A percentile compares a stretch with the other conserved stretches of the same genome.
These are phyloP conservation scores for Manacus vitellinus DNA, from an alignment of 2,113 vertebrate species.

Conservation along the genomic window DNA sequence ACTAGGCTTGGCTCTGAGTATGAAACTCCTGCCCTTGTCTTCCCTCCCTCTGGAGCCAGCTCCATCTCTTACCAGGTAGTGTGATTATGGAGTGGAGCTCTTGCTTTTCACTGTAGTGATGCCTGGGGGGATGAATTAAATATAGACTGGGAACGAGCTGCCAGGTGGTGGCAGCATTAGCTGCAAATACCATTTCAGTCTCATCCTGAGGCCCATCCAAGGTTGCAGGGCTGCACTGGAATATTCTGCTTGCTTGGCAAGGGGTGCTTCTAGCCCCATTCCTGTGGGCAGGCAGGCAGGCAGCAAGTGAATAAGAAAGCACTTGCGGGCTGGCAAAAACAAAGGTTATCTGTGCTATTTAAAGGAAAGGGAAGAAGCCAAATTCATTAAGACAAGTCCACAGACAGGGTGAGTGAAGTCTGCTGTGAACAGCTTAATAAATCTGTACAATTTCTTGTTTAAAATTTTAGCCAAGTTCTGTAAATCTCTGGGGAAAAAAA, in stretches of 20 bases:
- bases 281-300: slow-evolving; percentile 8
- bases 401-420: neutral
- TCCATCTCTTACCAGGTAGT: neutral
- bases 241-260: neutral
- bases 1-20: neutral
- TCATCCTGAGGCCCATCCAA: neutral
- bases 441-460: neutral
- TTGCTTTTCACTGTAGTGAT: fast-evolving
- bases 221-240: neutral
- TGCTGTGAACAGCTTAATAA: neutral
- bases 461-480: neutral
- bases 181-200: neutral
- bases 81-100: fast-evolving
- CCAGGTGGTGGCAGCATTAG: slow-evolving; percentile 34
- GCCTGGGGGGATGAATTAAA: neutral
- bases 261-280: neutral
- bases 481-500: neutral
- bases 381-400: neutral
- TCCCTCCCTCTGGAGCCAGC: neutral
- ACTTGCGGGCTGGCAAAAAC: neutral
- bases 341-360: neutral
- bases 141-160: neutral
- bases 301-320: neutral
- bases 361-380: neutral
- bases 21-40: neutral